A percentile compares a stretch with the other conserved stretches of the same genome.
Evolutionary conservation across 2,888 invertebrate species (phyloP).

Genomic region (Tubiluchus corallicola): DNA sequence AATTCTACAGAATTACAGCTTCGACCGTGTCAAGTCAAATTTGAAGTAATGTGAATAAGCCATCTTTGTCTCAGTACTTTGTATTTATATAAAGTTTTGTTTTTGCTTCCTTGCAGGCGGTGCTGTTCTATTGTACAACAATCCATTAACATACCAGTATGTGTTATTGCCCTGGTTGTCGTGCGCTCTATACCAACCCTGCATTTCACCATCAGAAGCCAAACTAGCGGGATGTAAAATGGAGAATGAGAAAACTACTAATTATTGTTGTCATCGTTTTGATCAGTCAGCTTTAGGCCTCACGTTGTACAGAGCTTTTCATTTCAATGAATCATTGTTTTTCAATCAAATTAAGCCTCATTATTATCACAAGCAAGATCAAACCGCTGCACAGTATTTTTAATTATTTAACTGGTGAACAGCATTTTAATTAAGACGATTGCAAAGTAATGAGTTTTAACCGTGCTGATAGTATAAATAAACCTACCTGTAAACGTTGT

Average conservation of each 20-base stretch:
- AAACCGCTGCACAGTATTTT: neutral
- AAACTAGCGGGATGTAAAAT: neutral
- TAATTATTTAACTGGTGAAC: no score
- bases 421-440: no score
- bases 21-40: no score
- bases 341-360: neutral
- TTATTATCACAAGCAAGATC: neutral
- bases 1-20: no score
- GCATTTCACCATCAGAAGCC: neutral
- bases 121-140: neutral
- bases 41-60: no score
- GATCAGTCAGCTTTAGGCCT: neutral
- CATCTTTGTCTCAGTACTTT: no score
- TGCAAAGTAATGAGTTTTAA: no score
- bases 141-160: neutral
- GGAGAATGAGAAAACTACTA: neutral
- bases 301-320: neutral
- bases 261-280: neutral
- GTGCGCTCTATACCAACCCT: neutral
- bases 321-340: neutral
- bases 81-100: no score
- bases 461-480: no score
- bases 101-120: neutral
- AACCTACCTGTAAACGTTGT: no score
- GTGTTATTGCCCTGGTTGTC: neutral